Conservation (phyloP, 2,888 invertebrate species). For the Acrobeloides nanus region DNA sequence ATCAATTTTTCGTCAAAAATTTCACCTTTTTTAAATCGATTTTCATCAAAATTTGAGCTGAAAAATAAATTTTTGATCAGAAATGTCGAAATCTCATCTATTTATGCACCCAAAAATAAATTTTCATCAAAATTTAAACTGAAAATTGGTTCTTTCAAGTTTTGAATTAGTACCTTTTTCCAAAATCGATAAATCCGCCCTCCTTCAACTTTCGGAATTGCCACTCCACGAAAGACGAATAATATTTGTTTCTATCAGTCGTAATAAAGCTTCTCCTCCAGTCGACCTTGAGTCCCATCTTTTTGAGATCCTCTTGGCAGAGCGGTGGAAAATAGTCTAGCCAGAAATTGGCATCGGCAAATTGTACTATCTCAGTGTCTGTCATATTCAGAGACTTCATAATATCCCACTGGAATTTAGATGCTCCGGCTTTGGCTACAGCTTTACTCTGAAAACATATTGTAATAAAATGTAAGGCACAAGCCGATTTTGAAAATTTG, state of each 20-base stretch:
- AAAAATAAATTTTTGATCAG: no score
- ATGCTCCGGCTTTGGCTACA: slow-evolving; percentile 76
- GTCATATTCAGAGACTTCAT: slow-evolving; percentile 83
- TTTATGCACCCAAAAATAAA: no score
- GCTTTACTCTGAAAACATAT: slow-evolving; percentile 73
- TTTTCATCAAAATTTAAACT: no score
- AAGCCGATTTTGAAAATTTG: no score
- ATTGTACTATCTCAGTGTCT: slow-evolving; percentile 83
- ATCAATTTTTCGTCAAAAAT: no score
- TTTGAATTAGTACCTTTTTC: no score
- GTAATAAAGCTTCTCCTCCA: slow-evolving; percentile 98
- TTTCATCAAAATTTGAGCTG: no score
- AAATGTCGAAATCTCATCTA: no score
- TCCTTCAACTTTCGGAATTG: slow-evolving; percentile 80
- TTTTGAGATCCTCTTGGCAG: slow-evolving; percentile 75
- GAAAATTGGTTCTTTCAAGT: no score
- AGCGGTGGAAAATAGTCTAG: slow-evolving; percentile 91
- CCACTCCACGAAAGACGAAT: slow-evolving; percentile 94
- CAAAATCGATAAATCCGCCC: slow-evolving; percentile 83
- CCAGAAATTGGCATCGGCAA: slow-evolving; percentile 85
- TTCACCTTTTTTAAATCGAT: no score
- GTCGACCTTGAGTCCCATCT: slow-evolving; percentile 82
- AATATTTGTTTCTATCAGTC: slow-evolving; percentile 93
- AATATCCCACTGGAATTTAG: slow-evolving; percentile 97
- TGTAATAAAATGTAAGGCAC: no score